Conservation (phyloP, 23 tunicate genomes). For the Botrylloides violaceus region DNA sequence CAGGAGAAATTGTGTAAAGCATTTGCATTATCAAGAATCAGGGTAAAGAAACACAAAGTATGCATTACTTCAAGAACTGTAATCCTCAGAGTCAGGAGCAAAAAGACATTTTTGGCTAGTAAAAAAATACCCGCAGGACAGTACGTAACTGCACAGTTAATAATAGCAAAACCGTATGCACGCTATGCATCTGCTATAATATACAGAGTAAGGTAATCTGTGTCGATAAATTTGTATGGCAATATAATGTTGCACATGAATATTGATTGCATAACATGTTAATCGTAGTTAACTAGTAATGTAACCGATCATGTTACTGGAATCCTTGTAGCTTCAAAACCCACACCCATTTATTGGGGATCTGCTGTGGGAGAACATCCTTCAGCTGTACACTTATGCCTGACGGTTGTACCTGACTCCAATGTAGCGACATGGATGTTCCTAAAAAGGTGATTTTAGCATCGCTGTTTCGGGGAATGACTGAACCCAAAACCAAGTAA, state of each 20-base stretch:
- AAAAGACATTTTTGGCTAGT: no score
- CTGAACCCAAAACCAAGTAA: conserved; percentile 15
- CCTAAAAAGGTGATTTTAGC: conserved; percentile 38
- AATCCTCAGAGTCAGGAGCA: no score
- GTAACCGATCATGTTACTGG: not conserved
- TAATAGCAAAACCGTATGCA: no score
- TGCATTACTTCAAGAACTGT: no score
- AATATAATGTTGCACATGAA: not conserved
- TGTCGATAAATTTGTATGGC: not conserved
- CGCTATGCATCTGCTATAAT: not conserved
- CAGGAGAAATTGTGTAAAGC: no score
- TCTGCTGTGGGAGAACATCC: not conserved
- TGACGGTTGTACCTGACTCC: conserved; percentile 22
- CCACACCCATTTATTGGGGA: conserved; percentile 28
- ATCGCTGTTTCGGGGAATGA: not conserved
- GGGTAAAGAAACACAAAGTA: no score
- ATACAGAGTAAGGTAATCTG: not conserved
- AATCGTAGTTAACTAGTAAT: no score
- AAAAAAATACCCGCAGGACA: no score
- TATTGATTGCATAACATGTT: no score
- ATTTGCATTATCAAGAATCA: no score
- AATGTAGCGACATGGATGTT: conserved; percentile 14
- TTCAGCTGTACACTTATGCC: conserved; percentile 31
- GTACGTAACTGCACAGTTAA: no score
- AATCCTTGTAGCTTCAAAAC: conserved; percentile 31